Percentiles rank a stretch among this genome's conserved stretches.
These are phyloP conservation scores for Ecliptopera silaceata DNA, from an alignment of 2,888 invertebrate genomes.

Conservation along the genomic window DNA sequence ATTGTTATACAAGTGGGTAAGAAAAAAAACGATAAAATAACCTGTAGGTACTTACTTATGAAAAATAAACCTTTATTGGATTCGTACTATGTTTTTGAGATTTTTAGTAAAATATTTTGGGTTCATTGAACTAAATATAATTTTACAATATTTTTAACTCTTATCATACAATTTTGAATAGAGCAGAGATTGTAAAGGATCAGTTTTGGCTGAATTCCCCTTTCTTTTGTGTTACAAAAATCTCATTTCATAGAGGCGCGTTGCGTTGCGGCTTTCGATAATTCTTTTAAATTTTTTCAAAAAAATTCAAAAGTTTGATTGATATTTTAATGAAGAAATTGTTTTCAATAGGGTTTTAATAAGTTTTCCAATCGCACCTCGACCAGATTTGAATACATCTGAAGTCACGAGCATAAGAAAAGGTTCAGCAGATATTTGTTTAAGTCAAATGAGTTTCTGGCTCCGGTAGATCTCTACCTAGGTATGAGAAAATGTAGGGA, in stretches of 20 bases:
- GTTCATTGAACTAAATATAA: too few species aligned
- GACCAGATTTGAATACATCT: slow-evolving; percentile 36
- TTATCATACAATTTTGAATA: too few species aligned
- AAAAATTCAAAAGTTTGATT: background rate
- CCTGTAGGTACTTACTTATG: too few species aligned
- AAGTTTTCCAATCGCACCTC: slow-evolving; percentile 37
- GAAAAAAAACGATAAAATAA: too few species aligned
- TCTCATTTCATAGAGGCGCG: background rate
- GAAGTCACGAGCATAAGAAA: slow-evolving; percentile 61
- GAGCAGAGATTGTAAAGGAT: too few species aligned
- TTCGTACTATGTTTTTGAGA: too few species aligned
- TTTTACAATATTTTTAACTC: too few species aligned
- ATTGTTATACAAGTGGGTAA: too few species aligned
- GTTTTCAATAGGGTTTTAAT: slow-evolving; percentile 42
- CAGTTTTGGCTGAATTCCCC: background rate
- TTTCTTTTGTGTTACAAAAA: too few species aligned
- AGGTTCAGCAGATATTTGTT: slow-evolving; percentile 70
- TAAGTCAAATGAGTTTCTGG: slow-evolving; percentile 78
- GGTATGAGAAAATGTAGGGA: slow-evolving; percentile 50
- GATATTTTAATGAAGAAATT: background rate
- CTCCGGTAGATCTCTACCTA: slow-evolving; percentile 57
- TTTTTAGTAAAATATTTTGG: too few species aligned
- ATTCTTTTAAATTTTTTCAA: background rate
- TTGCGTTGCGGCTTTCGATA: background rate
- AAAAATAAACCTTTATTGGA: too few species aligned